Conservation (phyloP, 1,140 invertebrate species). For the Cyclina sinensis region DNA sequence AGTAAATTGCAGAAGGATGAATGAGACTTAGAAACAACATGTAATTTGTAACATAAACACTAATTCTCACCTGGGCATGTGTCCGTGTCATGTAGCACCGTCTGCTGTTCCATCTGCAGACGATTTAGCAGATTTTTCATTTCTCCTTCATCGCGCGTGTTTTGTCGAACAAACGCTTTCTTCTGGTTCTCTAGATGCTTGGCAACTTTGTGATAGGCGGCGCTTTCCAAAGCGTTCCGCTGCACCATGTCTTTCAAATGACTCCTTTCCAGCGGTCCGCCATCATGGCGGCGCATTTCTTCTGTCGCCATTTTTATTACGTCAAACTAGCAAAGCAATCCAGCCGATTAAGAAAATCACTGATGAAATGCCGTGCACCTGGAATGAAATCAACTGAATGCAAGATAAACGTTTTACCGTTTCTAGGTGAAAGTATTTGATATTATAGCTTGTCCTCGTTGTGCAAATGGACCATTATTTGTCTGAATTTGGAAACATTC, state of each 20-base stretch:
- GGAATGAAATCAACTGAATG: too few species aligned
- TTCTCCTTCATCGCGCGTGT: conserved; percentile 57
- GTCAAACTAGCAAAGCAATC: too few species aligned
- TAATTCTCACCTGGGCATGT: neutral
- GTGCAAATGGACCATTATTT: neutral
- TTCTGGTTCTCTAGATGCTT: conserved; percentile 53
- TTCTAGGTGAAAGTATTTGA: neutral
- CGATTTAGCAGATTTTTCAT: conserved; percentile 41
- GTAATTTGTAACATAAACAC: too few species aligned
- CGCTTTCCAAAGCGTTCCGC: conserved; percentile 52
- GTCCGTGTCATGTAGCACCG: neutral
- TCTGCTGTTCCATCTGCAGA: conserved; percentile 51
- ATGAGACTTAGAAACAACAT: too few species aligned
- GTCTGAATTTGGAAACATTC: conserved; percentile 18
- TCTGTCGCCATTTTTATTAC: conserved; percentile 5
- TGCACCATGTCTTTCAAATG: conserved; percentile 60
- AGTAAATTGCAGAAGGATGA: too few species aligned
- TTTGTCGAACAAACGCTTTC: conserved; percentile 59
- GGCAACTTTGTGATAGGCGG: conserved; percentile 25
- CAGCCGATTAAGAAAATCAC: too few species aligned
- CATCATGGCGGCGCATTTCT: neutral
- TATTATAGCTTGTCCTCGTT: neutral
- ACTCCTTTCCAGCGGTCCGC: conserved; percentile 44
- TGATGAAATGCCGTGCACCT: too few species aligned
- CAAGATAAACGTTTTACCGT: neutral